These are phyloP conservation scores for Nowickia ferox DNA, from an alignment of 2,888 invertebrate species.

Conservation along the genomic window DNA sequence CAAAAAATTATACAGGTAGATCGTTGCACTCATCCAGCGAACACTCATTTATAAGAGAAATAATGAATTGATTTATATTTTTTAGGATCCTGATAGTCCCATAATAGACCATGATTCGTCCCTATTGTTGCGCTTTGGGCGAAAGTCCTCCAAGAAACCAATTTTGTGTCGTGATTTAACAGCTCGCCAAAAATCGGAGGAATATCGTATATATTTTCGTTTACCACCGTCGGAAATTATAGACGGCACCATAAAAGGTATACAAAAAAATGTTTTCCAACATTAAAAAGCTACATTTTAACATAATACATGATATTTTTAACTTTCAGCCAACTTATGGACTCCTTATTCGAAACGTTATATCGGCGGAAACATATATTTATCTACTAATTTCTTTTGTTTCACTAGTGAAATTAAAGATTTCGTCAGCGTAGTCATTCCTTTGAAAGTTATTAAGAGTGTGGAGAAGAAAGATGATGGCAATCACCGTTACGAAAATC, in stretches of 20 bases:
- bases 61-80: conserved; percentile 44
- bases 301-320: not conserved
- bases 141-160: conserved; percentile 95
- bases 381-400: conserved; percentile 97
- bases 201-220: conserved; percentile 92
- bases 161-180: conserved; percentile 97
- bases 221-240: conserved; percentile 95
- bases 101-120: conserved; percentile 95
- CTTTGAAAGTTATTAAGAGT: conserved; percentile 90
- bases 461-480: conserved; percentile 83
- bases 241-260: conserved; percentile 95
- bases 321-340: conserved; percentile 87
- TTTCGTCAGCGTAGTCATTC: conserved; percentile 94
- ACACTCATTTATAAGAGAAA: conserved; percentile 12
- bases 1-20: conserved; percentile 86
- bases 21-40: not conserved
- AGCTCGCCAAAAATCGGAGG: conserved; percentile 96
- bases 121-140: conserved; percentile 91
- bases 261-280: not conserved
- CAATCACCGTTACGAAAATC: conserved; percentile 82
- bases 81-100: conserved; percentile 93
- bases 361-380: conserved; percentile 93
- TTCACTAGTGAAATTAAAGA: conserved; percentile 95
- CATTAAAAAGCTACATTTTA: not conserved
- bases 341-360: conserved; percentile 97